A percentile compares a stretch with the other conserved stretches of the same genome.
Evolutionary conservation across 2,888 invertebrate genomes (phyloP).

Genomic region (Dryobota labecula): DNA sequence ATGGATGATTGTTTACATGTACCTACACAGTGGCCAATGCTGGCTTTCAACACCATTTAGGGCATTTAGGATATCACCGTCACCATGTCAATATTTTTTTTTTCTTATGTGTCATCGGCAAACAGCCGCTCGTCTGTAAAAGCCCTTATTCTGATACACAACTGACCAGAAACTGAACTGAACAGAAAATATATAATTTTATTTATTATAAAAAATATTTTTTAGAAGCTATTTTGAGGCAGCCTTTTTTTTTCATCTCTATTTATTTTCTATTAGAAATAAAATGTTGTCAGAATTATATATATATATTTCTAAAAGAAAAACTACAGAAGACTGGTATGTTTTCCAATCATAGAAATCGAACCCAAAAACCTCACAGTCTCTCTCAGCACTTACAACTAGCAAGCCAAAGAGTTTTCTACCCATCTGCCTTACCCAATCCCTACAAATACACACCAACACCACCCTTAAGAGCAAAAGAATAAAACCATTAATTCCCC

Average conservation of each 20-base stretch:
- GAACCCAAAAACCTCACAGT: neutral
- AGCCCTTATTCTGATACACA: neutral
- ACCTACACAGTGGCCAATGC: neutral
- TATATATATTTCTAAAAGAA: neutral
- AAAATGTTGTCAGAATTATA: neutral
- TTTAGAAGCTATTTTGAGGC: no score
- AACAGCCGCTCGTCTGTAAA: no score
- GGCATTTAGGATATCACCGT: neutral
- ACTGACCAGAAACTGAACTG: no score
- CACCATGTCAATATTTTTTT: no score
- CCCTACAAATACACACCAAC: constrained; percentile 2
- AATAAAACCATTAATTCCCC: constrained; percentile 40
- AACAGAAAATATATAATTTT: no score
- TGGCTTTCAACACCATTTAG: neutral
- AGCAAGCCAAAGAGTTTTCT: neutral
- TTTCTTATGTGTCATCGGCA: neutral
- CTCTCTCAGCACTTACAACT: neutral
- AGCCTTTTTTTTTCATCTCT: neutral
- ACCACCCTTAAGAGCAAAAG: constrained; percentile 17
- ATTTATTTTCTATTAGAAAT: neutral
- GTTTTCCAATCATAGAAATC: neutral
- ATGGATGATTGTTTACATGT: neutral
- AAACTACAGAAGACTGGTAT: neutral
- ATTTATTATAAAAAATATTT: no score
- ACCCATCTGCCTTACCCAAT: neutral